Base-by-base conservation (phyloP, 2,113 vertebrate genomes). In the Scytalopus superciliaris region DNA sequence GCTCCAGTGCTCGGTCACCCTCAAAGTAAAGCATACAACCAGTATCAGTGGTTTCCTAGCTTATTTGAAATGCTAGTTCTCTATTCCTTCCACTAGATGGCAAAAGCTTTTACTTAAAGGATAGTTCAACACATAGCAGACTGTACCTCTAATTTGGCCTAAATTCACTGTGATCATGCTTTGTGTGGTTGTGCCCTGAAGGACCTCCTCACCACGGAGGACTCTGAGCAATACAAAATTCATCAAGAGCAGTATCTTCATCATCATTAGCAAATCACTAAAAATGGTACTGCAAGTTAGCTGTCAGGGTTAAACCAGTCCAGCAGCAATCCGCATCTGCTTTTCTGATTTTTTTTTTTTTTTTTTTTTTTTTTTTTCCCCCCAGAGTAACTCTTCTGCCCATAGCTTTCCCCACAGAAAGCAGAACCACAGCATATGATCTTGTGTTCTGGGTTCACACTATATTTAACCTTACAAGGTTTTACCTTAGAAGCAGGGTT, bases 71-170 rank as follows among this genome's bases (percentile, higher is more conserved):
- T 74, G 82, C 30, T 85, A 91, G 63, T 67, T 93, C 62, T 84
- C 66, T 59, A 28, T 60, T 88, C 60, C 77, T 92, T 89, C 97
- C 96, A 96, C 96, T 86, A 98, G 97, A 72, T 92, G 96, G 96
- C 96, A 97, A 91, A 94, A 80, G 45, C 49, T 93, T 91, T 91
- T 75, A 69, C 80, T 88, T 93, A 63, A 72, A 76, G 19, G 62
- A 40, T 6, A 76, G 35, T 35, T 27, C n/a, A 80, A 84, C 28
- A 59, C 22, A 37, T 16, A 68, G 70, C 44, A 78, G 35, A 45
- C 16, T 4, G 4, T 31, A 50, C 13, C 42, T 84, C 39, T 67
- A 44, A 37, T 33, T 22, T n/a, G 23, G 33, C 73, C 33, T 84
- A 89, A 59, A 93, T n/a, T 24, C 25, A 52, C 19, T 9, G 53